These are phyloP conservation scores for Zhengitettix transpicula DNA, from an alignment of 2,888 invertebrate genomes.

Conservation along the genomic window DNA sequence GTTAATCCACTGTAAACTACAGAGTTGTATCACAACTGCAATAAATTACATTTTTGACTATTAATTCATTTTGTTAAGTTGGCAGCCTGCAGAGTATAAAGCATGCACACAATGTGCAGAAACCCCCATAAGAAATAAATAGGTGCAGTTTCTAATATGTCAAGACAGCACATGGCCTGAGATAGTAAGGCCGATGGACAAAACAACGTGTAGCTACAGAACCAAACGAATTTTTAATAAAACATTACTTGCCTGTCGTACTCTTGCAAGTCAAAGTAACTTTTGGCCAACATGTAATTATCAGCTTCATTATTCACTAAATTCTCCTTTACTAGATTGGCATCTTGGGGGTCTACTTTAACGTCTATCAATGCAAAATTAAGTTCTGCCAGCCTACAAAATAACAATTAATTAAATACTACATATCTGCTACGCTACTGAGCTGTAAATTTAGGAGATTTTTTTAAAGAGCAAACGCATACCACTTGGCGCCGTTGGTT, in stretches of 20 bases:
- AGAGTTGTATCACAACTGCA: too few relatives aligned
- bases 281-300: constrained; percentile 61
- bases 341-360: constrained; percentile 25
- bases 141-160: too few relatives aligned
- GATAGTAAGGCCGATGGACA: too few relatives aligned
- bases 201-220: too few relatives aligned
- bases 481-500: constrained; percentile 70
- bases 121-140: too few relatives aligned
- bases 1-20: too few relatives aligned
- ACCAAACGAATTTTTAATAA: not conserved
- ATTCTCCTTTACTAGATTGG: constrained; percentile 26
- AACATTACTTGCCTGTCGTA: constrained; percentile 43
- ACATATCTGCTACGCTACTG: not conserved
- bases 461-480: constrained; percentile 1
- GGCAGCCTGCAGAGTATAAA: too few relatives aligned
- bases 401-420: constrained; percentile 4
- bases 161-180: too few relatives aligned
- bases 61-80: too few relatives aligned
- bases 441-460: not conserved
- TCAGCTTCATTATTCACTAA: constrained; percentile 45
- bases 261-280: constrained; percentile 80
- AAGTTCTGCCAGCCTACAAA: constrained; percentile 55
- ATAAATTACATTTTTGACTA: too few relatives aligned
- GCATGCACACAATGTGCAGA: too few relatives aligned
- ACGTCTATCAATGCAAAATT: constrained; percentile 58